Conservation (phyloP, 2,797 vertebrate genomes). For the Gallinago solitaria region DNA sequence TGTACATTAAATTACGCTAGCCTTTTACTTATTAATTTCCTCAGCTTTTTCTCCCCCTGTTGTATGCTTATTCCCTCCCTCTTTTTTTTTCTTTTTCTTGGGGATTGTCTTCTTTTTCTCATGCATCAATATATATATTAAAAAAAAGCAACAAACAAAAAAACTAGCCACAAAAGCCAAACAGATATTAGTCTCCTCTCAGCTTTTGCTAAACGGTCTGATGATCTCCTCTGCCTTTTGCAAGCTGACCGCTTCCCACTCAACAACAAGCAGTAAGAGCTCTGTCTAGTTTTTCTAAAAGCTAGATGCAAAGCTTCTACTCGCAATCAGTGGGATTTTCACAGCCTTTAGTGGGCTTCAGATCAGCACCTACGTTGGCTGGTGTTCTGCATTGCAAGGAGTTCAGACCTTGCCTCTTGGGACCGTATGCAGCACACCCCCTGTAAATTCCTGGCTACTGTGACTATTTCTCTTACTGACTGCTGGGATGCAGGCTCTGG, state of each 20-base stretch:
- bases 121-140: background rate
- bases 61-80: background rate
- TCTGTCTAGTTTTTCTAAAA: background rate
- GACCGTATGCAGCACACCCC: background rate
- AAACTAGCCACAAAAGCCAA: background rate
- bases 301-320: background rate
- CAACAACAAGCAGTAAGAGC: background rate
- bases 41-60: background rate
- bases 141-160: too few species aligned
- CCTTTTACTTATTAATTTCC: conserved; percentile 64
- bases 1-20: conserved; percentile 33
- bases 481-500: background rate
- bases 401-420: background rate
- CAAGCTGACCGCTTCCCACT: background rate
- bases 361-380: background rate
- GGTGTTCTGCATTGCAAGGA: background rate
- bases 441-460: background rate
- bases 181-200: background rate
- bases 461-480: background rate
- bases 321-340: background rate
- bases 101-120: background rate
- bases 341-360: background rate
- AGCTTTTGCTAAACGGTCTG: background rate
- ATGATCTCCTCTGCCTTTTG: background rate
- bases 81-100: background rate